Base-by-base conservation (phyloP, 1,140 invertebrate genomes). In the Xylocopa sonorina region DNA sequence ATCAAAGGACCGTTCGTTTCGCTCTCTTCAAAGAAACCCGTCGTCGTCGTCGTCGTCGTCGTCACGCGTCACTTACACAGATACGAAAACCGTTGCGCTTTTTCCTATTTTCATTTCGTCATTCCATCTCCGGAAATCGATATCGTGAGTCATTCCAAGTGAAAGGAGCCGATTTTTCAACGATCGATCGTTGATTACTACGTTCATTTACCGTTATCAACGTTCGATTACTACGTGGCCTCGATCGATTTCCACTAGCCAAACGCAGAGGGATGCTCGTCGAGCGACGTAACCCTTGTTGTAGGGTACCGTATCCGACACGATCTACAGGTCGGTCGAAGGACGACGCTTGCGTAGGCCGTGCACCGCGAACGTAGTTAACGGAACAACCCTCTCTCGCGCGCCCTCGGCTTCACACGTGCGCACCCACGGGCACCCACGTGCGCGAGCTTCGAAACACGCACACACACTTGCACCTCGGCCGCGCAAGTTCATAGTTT, bases 401-500 rank as follows among this genome's bases (percentile, higher is more conserved):
- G 16, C 34, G n/a, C 7, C 34, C 53, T 48, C 2, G 27, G 21
- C n/a, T 24, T 2, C 55, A 50, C 55, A 55, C 53, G 34, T 48
- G 46, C 32, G 46, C 55, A 48, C 46, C 29, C 21, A 62, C 18
- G n/a, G 5, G 51, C 43, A 14, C 48, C 43, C 63, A 21, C 71
- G 81, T 83, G 67, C 64, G 72, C 46, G 46, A 10, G 18, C n/a
- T n/a, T n/a, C n/a, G n/a, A n/a, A n/a, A n/a, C 21, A 64, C 64
- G 48, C 48, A 50, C 50, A 41, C 53, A n/a, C 29, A 21, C 51
- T 14, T 57, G 53, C 7, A 32, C 10, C 24, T 34, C 55, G 34
- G 51, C n/a, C 41, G 38, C 67, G 63, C 84, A 74, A 90, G 88
- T 90, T 90, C 89, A 91, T 92, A 92, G 91, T 92, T 92, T 93